Evolutionary conservation across 2,888 invertebrate species (phyloP), one percentile per base, ranked within the genome.

Genomic region (Quadriops clusia): DNA sequence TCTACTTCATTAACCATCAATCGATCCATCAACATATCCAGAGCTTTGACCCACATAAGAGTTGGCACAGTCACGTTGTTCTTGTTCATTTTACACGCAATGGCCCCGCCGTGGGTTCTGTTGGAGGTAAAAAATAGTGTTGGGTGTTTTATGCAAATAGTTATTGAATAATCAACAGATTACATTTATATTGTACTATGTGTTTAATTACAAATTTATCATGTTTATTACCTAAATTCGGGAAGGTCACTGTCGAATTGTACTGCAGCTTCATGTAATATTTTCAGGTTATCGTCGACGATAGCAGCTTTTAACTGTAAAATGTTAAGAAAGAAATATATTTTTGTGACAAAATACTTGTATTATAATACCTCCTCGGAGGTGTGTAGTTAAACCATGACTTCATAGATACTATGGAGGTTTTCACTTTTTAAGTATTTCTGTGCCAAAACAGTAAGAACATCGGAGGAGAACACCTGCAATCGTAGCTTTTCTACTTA

Each of bases 11-110:
- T 74, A 3, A 83, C 72, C 17, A 83, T 72, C 17, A 95, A 67
- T 37, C 80, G 74, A 55, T 89, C 86, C 63, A 97, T 66, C 3
- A 91, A 72, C 65, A 93, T 76, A 53, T 97, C 95, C 23, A 95
- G 56, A 0, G 94, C 91, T 63, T 93, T 91, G 5, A 97, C 79
- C 94, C 94, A 97, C 77, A 97, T 83, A 14, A 85, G 64, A 0
- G 89, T 79, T 2, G 93, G 93, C 1, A 82, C 83, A 23, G 78
- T 79, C 41, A 81, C 81, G 4, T 67, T 56, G 38, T 63, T 57
- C 1, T 61, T 56, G 34, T 66, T 63, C 22, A 58, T 62, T 46
- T 65, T 65, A 37, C 62, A 64, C 31, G 64, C 65, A 22, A 68
- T 54, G 3, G 72, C 72, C 7, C 77, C 77, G 8, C 74, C 74